A percentile compares a stretch with the other conserved stretches of the same genome.
phyloP scores from a whole-genome alignment of 2,888 invertebrate genomes.

The Eupithecia dodoneata region DNA sequence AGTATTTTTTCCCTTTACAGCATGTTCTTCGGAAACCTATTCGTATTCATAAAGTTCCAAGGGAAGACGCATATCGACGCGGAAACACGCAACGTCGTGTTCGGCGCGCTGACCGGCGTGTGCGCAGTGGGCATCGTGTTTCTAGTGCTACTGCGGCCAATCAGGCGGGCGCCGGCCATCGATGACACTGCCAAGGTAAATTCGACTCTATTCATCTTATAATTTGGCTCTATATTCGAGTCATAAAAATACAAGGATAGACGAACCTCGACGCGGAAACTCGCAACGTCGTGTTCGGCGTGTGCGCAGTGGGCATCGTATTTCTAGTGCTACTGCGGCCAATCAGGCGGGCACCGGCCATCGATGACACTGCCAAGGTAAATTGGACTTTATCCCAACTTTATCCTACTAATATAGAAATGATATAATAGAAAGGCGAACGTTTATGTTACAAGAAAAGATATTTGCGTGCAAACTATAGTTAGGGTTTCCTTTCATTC shows the following conservation, averaged over 20 bases:
- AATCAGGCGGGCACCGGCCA: conserved; percentile 69
- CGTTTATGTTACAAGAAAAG: too few relatives aligned
- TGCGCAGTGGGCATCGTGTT: conserved; percentile 89
- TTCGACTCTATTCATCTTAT: not conserved
- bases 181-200: conserved; percentile 74
- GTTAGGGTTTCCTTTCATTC: too few relatives aligned
- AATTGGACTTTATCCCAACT: not conserved
- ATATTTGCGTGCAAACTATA: too few relatives aligned
- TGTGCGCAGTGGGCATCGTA: conserved; percentile 89
- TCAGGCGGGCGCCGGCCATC: conserved; percentile 69
- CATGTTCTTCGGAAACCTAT: conserved; percentile 97
- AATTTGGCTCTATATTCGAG: not conserved
- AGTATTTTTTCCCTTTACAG: conserved; percentile 82
- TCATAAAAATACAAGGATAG: not conserved
- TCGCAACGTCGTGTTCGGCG: conserved; percentile 90
- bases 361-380: conserved; percentile 75
- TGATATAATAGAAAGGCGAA: too few relatives aligned
- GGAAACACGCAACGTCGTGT: conserved; percentile 90
- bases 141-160: conserved; percentile 85
- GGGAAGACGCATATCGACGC: conserved; percentile 89
- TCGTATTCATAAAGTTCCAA: conserved; percentile 96
- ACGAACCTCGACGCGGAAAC: conserved; percentile 68
- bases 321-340: conserved; percentile 87
- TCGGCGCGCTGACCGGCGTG: conserved; percentile 90
- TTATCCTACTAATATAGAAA: not conserved